Evolutionary conservation across 2,797 vertebrate genomes (phyloP).

Genomic region (Champsocephalus esox): DNA sequence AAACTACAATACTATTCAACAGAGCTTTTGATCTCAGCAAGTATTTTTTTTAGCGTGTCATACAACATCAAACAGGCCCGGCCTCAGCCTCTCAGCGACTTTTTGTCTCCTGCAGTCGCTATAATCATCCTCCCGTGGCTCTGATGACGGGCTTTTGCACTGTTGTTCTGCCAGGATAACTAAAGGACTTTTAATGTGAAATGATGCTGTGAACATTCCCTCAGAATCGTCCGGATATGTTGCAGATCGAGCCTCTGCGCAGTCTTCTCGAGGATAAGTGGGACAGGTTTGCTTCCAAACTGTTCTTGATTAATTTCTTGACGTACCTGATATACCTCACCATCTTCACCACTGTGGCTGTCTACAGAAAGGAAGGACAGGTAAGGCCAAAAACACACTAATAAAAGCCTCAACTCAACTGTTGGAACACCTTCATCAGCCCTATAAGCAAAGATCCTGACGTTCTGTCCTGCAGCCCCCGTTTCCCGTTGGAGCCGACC

Average conservation of each 20-base stretch:
- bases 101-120: too few relatives aligned
- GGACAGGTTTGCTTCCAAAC: slow-evolving; percentile 88
- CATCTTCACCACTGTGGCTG: slow-evolving; percentile 88
- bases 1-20: too few relatives aligned
- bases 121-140: neutral
- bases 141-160: neutral
- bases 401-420: neutral
- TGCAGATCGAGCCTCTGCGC: slow-evolving; percentile 90
- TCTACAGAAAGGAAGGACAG: slow-evolving; percentile 85
- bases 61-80: too few relatives aligned
- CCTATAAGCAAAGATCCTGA: neutral
- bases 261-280: slow-evolving; percentile 92
- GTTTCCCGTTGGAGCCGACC: slow-evolving; percentile 72
- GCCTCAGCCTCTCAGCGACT: too few relatives aligned
- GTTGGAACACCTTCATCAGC: neutral
- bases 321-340: slow-evolving; percentile 87
- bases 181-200: neutral
- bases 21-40: too few relatives aligned
- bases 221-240: slow-evolving; percentile 94
- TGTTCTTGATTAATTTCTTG: slow-evolving; percentile 91
- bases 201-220: neutral
- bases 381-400: slow-evolving; percentile 56
- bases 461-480: slow-evolving; percentile 71
- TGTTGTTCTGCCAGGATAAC: neutral
- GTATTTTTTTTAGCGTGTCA: too few relatives aligned